Conservation (phyloP, 2,113 vertebrate species). For the Rhizomys pruinosus region DNA sequence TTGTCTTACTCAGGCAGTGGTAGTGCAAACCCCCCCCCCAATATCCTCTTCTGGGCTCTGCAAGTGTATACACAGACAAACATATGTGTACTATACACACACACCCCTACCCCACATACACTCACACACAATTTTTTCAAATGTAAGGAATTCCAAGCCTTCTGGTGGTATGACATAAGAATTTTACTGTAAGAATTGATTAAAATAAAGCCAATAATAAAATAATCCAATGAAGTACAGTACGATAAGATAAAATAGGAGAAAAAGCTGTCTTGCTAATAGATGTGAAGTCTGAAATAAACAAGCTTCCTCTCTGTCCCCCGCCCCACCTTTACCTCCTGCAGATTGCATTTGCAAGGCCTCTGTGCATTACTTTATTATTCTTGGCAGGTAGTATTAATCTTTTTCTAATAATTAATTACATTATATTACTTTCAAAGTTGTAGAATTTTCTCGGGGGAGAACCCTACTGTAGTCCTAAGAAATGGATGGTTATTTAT, state of each 20-base stretch:
- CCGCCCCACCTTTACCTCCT: neutral
- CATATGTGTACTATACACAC: neutral
- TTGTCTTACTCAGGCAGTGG: no score
- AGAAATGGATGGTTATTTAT: slow-evolving; percentile 78
- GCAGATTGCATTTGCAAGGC: neutral
- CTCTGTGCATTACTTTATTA: slow-evolving; percentile 56
- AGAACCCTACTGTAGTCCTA: slow-evolving; percentile 68
- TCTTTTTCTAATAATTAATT: slow-evolving; percentile 84
- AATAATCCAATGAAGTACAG: neutral
- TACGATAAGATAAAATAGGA: neutral
- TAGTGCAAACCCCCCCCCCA: neutral
- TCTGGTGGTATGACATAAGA: neutral
- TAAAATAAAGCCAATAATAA: neutral
- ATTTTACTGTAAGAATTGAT: neutral
- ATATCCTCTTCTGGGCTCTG: neutral
- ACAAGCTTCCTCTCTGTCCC: neutral
- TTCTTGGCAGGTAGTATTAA: slow-evolving; percentile 73
- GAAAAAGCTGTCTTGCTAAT: neutral
- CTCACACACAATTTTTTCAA: neutral
- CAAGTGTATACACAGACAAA: no score
- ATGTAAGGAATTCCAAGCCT: no score
- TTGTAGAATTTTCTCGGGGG: slow-evolving; percentile 72
- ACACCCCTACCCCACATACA: no score
- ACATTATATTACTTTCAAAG: slow-evolving; percentile 76
- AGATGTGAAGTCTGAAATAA: neutral